Percentiles rank a stretch among this genome's conserved stretches.
Conservation (phyloP, 2,113 vertebrate genomes). For the Oryzias melastigma region DNA sequence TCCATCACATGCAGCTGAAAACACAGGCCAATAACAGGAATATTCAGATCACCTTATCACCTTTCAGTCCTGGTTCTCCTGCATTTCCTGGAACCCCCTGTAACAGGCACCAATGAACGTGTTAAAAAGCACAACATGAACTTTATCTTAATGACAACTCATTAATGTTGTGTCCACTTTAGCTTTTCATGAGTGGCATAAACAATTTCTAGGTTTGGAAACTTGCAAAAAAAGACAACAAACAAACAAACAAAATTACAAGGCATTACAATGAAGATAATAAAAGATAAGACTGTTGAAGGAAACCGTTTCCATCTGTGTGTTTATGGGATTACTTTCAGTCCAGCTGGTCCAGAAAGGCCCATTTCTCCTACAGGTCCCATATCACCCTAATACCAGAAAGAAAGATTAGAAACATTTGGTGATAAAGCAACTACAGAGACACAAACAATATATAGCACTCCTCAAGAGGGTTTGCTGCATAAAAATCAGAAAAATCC, state of each 20-base stretch:
- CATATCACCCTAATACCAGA: conserved; percentile 88
- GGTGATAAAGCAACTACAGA: neutral
- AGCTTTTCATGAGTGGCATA: neutral
- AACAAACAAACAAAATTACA: neutral
- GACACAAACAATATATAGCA: too few species aligned
- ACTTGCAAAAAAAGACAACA: neutral
- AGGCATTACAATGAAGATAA: neutral
- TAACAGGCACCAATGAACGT: conserved; percentile 58
- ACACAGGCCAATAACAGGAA: conserved; percentile 95
- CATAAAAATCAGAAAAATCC: too few species aligned
- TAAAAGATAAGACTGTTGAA: conserved; percentile 9
- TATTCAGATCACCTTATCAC: conserved; percentile 99
- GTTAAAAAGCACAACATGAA: conserved; percentile 24
- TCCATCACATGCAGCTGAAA: conserved; percentile 71
- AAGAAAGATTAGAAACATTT: conserved; percentile 45
- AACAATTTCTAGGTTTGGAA: neutral
- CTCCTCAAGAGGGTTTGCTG: too few species aligned
- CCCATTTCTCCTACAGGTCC: conserved; percentile 87
- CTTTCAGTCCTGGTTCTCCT: conserved; percentile 99
- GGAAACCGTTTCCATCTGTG: conserved; percentile 15
- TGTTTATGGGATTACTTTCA: conserved; percentile 84
- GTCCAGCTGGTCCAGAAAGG: conserved; percentile 87
- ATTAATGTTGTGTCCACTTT: neutral
- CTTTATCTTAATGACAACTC: neutral
- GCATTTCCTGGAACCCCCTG: conserved; percentile 95